These are phyloP conservation scores for Himalopsyche phryganea DNA, from an alignment of 1,140 invertebrate genomes.

Conservation along the genomic window DNA sequence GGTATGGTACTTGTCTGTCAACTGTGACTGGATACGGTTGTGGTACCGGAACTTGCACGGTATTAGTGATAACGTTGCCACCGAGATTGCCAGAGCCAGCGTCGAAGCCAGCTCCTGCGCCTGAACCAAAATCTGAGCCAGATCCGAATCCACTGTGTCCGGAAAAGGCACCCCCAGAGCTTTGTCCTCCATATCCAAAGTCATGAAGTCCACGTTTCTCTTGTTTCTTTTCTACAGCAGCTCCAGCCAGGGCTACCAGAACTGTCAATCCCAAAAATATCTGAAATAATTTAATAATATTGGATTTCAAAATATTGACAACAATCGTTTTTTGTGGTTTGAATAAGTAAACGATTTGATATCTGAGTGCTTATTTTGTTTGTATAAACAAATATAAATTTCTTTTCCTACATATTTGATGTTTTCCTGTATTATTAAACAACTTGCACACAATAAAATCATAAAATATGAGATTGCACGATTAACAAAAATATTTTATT, in stretches of 20 bases:
- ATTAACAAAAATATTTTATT: too few relatives aligned
- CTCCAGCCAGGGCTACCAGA: conserved; percentile 23
- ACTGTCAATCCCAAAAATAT: conserved; percentile 11
- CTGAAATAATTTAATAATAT: conserved; percentile 17
- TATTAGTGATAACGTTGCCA: conserved; percentile 36
- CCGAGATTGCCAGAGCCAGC: conserved; percentile 28
- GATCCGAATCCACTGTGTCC: neutral
- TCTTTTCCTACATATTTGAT: too few relatives aligned
- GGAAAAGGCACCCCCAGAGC: conserved; percentile 4
- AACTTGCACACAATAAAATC: too few relatives aligned
- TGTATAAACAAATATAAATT: too few relatives aligned
- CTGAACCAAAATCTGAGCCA: conserved; percentile 5
- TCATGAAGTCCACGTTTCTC: conserved; percentile 32
- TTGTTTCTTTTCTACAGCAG: conserved; percentile 23
- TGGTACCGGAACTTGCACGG: conserved; percentile 40
- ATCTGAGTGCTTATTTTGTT: too few relatives aligned
- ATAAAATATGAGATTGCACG: too few relatives aligned
- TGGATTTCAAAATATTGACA: too few relatives aligned
- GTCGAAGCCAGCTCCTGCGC: conserved; percentile 21
- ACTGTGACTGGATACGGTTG: conserved; percentile 43
- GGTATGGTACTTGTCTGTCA: conserved; percentile 37
- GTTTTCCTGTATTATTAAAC: too few relatives aligned
- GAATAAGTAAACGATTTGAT: too few relatives aligned
- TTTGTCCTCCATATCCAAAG: neutral
- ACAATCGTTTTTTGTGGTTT: too few relatives aligned